phyloP scores from a whole-genome alignment of 1,140 invertebrate species.

The Rhagoletis zephyria region DNA sequence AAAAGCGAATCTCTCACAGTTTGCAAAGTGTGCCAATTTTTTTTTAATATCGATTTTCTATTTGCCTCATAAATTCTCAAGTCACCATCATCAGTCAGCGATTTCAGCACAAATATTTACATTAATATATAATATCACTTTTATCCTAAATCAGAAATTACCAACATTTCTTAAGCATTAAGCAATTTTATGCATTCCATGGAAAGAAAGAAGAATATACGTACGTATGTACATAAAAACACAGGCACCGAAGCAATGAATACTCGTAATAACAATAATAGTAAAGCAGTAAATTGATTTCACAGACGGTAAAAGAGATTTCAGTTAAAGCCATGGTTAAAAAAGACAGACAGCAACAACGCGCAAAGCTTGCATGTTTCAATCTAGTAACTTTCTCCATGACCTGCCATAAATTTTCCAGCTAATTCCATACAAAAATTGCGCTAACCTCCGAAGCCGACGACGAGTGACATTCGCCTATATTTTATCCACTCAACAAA shows the following conservation, averaged over 20 bases:
- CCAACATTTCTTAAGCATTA: constrained; percentile 41
- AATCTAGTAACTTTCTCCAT: constrained; percentile 52
- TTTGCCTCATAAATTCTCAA: constrained; percentile 17
- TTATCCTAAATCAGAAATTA: constrained; percentile 49
- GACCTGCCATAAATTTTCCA: constrained; percentile 52
- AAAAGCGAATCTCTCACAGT: background rate
- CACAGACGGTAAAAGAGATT: constrained; percentile 55
- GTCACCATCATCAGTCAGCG: constrained; percentile 28
- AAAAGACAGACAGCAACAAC: constrained; percentile 64
- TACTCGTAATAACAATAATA: constrained; percentile 17
- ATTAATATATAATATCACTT: constrained; percentile 45
- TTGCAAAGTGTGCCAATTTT: background rate
- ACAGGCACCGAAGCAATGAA: constrained; percentile 9
- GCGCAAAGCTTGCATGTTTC: constrained; percentile 68
- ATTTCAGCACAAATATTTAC: constrained; percentile 42
- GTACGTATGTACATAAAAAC: background rate
- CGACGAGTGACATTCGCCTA: constrained; percentile 46
- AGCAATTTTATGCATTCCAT: constrained; percentile 55
- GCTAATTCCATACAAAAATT: constrained; percentile 43
- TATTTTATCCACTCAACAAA: constrained; percentile 52
- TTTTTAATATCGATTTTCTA: constrained; percentile 10
- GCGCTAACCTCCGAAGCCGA: background rate
- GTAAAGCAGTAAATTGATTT: constrained; percentile 55
- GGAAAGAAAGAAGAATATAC: constrained; percentile 56
- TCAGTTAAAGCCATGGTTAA: constrained; percentile 46